These are phyloP conservation scores for Aproaerema taeniolella DNA, from an alignment of 2,888 invertebrate genomes.

Conservation along the genomic window DNA sequence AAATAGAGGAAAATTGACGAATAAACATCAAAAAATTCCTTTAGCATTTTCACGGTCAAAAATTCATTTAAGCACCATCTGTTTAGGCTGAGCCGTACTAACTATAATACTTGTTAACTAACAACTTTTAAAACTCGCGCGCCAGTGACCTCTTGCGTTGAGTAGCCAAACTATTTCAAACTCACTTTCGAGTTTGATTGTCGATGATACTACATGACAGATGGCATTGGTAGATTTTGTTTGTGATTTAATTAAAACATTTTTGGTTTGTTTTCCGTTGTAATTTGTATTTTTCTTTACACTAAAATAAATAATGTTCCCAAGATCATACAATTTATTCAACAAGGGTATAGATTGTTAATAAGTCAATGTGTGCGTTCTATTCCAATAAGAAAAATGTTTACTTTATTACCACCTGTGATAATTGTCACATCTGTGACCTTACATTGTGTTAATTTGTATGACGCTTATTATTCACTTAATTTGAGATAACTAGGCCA, in stretches of 20 bases:
- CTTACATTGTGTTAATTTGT: constrained; percentile 11
- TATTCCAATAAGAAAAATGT: constrained; percentile 27
- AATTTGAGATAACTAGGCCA: neutral
- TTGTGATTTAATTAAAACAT: neutral
- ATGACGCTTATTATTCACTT: constrained; percentile 1
- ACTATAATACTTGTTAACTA: constrained; percentile 37
- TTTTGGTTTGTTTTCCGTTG: constrained; percentile 1
- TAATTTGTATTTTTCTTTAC: neutral
- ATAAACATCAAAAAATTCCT: too few species aligned
- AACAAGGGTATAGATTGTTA: neutral
- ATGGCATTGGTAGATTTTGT: constrained; percentile 47
- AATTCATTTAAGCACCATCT: constrained; percentile 57
- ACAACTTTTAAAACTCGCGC: constrained; percentile 35
- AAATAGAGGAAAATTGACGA: too few species aligned
- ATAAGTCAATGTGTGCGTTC: neutral
- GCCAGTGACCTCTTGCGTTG: constrained; percentile 58
- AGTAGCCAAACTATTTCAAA: constrained; percentile 45
- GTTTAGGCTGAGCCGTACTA: constrained; percentile 43
- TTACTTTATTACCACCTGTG: constrained; percentile 34
- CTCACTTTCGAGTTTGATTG: constrained; percentile 26
- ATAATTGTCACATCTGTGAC: constrained; percentile 32
- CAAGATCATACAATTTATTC: neutral
- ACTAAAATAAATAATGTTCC: neutral
- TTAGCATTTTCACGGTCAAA: too few species aligned
- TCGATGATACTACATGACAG: constrained; percentile 39